A percentile compares a stretch with the other conserved stretches of the same genome.
Conservation (phyloP, 2,888 invertebrate species). For the Stegana nigrithorax region DNA sequence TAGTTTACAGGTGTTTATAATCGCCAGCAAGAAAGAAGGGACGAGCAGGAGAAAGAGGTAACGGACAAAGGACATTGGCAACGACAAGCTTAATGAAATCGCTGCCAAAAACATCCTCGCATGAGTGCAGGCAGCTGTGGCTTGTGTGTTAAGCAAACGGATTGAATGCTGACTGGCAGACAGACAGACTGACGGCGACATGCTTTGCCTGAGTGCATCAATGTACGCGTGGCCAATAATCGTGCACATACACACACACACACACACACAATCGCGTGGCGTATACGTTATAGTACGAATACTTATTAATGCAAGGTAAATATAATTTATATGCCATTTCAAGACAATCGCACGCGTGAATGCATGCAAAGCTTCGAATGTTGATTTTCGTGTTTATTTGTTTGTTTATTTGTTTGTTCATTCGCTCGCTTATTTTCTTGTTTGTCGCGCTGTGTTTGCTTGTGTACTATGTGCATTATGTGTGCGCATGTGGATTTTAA, state of each 20-base stretch:
- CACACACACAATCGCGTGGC: conserved; percentile 32
- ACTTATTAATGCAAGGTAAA: conserved; percentile 41
- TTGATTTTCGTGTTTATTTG: too few species aligned
- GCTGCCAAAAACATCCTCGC: too few species aligned
- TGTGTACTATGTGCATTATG: conserved; percentile 1
- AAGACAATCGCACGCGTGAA: conserved; percentile 35
- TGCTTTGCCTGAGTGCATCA: conserved; percentile 4
- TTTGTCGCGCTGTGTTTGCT: conserved; percentile 9
- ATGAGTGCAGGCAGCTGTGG: too few species aligned
- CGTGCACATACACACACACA: not conserved
- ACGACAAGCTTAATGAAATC: too few species aligned
- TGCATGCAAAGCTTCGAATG: not conserved
- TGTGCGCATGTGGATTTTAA: conserved; percentile 48
- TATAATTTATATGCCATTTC: conserved; percentile 45
- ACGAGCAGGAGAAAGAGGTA: too few species aligned
- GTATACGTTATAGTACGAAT: conserved; percentile 36
- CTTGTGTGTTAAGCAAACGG: too few species aligned
- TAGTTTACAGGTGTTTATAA: conserved; percentile 44
- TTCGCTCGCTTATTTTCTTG: conserved; percentile 16
- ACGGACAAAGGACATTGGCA: too few species aligned
- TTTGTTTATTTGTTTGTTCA: conserved; percentile 6
- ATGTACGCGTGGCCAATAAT: not conserved
- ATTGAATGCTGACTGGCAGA: too few species aligned
- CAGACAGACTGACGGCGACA: not conserved
- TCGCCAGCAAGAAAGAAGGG: too few species aligned